Evolutionary conservation across 2,888 invertebrate species (phyloP), one percentile per base, ranked within the genome.

Genomic region (Parnassius apollo): DNA sequence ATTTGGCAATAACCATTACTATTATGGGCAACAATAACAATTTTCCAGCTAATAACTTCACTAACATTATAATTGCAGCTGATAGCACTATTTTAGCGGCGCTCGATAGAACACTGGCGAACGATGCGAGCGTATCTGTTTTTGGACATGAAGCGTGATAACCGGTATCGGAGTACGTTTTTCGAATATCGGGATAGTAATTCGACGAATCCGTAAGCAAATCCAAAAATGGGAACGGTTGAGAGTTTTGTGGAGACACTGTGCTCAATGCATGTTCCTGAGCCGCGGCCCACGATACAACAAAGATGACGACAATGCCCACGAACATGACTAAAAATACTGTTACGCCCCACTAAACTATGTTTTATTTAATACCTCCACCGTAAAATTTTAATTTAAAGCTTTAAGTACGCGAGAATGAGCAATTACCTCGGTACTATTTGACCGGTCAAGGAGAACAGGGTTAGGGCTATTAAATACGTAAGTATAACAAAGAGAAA

Each of bases 81-180:
- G 92, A 88, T 66, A 92, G 70, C 85, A 92, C 83, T 61, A 92
- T 91, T 74, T 92, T 92, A 8, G 91, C 90, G 48, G 89, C 88
- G 68, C 87, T 92, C 4, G 85, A 85, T 58, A 91, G 69, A 60
- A 90, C 74, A 69, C 83, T 90, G 4, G 91, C 91, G 61, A 90
- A 82, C 9, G 88, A 83, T 42, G 87, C 81, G 35, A 90, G 76
- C 2, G 82, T 78, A 67, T 91, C 90, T 9, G 82, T 69, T 68
- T 87, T 86, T 25, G 86, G 85, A 66, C 89, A 90, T 56, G 88
- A 83, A 48, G 83, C 76, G 64, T 86, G 73, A 53, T 75, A 70
- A 44, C 70, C 68, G 8, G 86, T 75, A 59, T 86, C 88, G 4
- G 81, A 78, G 65, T 88, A 91, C 2, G 82, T 77, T 71, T 91